Evolutionary conservation across 2,888 invertebrate species (phyloP), one percentile per base, ranked within the genome.

Genomic region (Megalurothrips usitatus): DNA sequence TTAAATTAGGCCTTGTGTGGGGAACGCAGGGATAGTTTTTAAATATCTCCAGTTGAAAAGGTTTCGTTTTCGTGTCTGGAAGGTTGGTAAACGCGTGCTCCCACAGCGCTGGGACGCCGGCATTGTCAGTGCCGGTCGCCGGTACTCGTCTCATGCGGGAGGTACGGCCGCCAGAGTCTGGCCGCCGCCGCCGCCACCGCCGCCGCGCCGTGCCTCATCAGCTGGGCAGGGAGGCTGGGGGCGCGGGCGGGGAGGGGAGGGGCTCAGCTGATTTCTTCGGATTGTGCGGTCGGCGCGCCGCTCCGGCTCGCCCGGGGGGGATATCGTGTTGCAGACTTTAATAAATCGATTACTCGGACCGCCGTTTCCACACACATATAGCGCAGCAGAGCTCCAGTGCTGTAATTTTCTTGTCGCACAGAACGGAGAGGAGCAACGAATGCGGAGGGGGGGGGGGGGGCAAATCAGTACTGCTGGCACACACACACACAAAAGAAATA

Each of bases 321-420:
- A 19, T 58, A 58, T 58, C 58, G 58, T 58, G 58, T 58, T 58
- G 58, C 19, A 19, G 14, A 10, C 12, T 52, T 52, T 19, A 19
- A 17, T 58, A 58, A 58, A 58, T 58, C 19, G 58, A 58, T 58
- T 58, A 58, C 58, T 19, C 14, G 58, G 19, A 19, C 58, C 58
- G 58, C 58, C 58, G 58, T 58, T 43, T 43, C 34, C 34, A 6
- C 34, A 43, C 52, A 52, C 14, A n/a, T n/a, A n/a, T n/a, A n/a
- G n/a, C n/a, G n/a, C n/a, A 52, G 10, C 52, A 52, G 52, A 52
- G 34, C 34, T 43, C 19, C 52, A 52, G 52, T 52, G 68, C 68
- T 26, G 68, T 68, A 68, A 68, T 68, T 68, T 68, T 68, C 68
- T 68, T 68, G 68, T 68, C 68, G 23, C 11, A 23, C 68, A 11